phyloP scores from a whole-genome alignment of 2,888 invertebrate genomes.

The Byasa hedistus region DNA sequence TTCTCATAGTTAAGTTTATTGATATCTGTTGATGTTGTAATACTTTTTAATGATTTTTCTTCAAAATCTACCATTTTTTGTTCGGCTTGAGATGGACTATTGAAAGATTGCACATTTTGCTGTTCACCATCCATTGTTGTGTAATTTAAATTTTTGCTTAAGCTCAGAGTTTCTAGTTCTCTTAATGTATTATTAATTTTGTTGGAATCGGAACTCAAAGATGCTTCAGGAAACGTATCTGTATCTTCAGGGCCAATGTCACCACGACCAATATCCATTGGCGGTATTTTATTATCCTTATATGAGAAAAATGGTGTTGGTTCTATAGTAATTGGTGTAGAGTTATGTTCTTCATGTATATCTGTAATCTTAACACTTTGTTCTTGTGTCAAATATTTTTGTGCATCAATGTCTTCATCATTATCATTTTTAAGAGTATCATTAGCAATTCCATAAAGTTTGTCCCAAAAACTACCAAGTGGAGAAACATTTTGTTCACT shows the following conservation, averaged over 20 bases:
- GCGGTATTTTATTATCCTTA: constrained; percentile 23
- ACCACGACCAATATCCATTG: constrained; percentile 46
- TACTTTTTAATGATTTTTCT: neutral
- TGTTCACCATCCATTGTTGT: neutral
- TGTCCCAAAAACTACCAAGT: constrained; percentile 32
- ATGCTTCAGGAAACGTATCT: constrained; percentile 21
- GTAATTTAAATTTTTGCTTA: constrained; percentile 35
- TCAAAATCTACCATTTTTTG: constrained; percentile 6
- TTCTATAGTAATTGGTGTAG: neutral
- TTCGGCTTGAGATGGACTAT: neutral
- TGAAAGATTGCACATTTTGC: too few species aligned
- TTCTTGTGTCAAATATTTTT: neutral
- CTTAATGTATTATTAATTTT: constrained; percentile 38
- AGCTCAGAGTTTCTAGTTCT: constrained; percentile 43
- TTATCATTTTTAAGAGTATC: constrained; percentile 17
- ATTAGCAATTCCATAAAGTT: constrained; percentile 29
- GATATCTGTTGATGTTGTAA: neutral
- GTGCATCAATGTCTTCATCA: constrained; percentile 14
- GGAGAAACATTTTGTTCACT: constrained; percentile 25
- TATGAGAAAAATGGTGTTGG: constrained; percentile 3
- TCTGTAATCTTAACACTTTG: constrained; percentile 4
- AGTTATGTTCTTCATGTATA: neutral
- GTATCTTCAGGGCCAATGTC: constrained; percentile 50
- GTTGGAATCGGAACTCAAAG: constrained; percentile 26
- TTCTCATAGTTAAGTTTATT: constrained; percentile 1